Conservation (phyloP, 2,113 vertebrate species). For the Mastomys coucha region DNA sequence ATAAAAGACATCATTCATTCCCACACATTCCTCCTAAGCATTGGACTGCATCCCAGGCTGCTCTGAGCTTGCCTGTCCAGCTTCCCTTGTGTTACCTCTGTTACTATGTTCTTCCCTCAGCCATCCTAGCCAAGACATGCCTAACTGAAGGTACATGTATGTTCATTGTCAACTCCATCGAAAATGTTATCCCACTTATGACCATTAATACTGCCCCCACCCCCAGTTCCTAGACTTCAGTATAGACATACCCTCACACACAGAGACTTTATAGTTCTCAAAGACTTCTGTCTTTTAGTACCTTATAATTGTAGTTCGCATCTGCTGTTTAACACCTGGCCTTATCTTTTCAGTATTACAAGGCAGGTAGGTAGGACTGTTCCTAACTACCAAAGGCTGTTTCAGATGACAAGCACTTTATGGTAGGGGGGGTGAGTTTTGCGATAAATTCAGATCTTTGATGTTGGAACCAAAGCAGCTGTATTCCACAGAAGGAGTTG, state of each 20-base stretch:
- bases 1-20: not conserved
- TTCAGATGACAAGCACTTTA: not conserved
- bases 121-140: not conserved
- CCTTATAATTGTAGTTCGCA: not conserved
- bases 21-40: not conserved
- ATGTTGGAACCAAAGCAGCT: slow-evolving; percentile 56
- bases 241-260: not conserved
- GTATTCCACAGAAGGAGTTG: slow-evolving; percentile 49
- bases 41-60: not conserved
- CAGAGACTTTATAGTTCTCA: not conserved
- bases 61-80: not conserved
- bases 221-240: not conserved
- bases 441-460: slow-evolving; percentile 26
- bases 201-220: not conserved
- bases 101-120: not conserved
- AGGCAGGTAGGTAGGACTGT: not conserved
- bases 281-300: not conserved
- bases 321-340: not conserved
- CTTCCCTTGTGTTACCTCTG: not conserved
- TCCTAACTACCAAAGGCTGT: not conserved
- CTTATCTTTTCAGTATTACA: not conserved
- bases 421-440: not conserved
- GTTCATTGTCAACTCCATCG: not conserved
- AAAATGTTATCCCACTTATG: not conserved
- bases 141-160: not conserved